phyloP scores from a whole-genome alignment of 2,797 vertebrate species.

The Simalia tracyae region DNA sequence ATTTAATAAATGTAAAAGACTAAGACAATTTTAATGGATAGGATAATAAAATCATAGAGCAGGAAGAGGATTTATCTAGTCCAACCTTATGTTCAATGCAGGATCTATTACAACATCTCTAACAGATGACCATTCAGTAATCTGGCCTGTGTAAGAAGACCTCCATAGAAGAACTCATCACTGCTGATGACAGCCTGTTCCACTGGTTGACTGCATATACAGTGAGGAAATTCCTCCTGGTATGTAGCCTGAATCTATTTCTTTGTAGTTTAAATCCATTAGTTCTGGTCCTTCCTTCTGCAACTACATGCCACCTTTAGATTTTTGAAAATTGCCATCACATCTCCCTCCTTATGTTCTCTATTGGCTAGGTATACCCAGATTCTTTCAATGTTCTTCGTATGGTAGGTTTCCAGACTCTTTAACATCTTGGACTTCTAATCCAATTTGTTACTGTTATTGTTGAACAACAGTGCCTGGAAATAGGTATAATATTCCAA shows the following conservation, averaged over 20 bases:
- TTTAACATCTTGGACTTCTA: not conserved
- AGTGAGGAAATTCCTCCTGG: not conserved
- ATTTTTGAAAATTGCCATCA: not conserved
- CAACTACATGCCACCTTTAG: not conserved
- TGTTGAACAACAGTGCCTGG: not conserved
- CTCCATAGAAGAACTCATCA: not conserved
- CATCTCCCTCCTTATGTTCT: not conserved
- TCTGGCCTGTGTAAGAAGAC: not conserved
- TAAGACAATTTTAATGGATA: not conserved
- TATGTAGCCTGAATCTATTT: not conserved
- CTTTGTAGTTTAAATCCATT: not conserved
- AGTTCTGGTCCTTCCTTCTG: not conserved
- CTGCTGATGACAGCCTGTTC: not conserved
- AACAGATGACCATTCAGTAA: not conserved
- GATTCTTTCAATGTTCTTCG: not conserved
- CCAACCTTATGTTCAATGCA: no score
- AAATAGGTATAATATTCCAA: not conserved
- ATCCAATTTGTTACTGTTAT: not conserved
- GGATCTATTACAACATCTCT: not conserved
- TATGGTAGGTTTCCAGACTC: not conserved
- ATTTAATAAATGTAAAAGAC: not conserved
- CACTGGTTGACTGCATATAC: not conserved
- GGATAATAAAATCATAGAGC: not conserved
- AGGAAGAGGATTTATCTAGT: not conserved
- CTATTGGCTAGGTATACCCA: not conserved